These are phyloP conservation scores for Myrmecobius fasciatus DNA, from an alignment of 2,113 vertebrate species.

Conservation along the genomic window DNA sequence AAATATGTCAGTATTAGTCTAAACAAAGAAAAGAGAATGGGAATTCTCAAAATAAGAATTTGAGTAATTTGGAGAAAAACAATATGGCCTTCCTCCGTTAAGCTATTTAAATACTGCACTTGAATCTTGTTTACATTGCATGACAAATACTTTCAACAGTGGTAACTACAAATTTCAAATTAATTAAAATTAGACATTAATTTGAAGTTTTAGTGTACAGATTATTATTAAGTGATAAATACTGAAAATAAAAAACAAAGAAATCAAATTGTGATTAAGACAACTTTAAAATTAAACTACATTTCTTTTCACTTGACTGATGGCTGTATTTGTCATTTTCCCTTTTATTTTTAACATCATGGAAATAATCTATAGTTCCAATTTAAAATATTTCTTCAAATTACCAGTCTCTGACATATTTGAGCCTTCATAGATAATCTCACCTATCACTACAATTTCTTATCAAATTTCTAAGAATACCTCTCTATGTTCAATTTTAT, in stretches of 20 bases:
- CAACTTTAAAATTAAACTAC: neutral
- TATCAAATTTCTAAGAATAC: constrained; percentile 34
- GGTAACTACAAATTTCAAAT: neutral
- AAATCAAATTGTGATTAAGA: neutral
- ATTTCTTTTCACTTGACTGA: neutral
- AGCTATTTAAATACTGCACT: neutral
- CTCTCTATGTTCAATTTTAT: constrained; percentile 16
- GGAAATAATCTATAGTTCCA: constrained; percentile 17
- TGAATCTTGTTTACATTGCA: constrained; percentile 21
- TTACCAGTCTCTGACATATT: neutral
- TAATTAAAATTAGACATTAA: neutral
- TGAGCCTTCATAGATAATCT: constrained; percentile 11
- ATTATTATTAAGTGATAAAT: neutral
- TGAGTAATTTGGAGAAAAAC: constrained; percentile 15
- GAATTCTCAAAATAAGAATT: constrained; percentile 22
- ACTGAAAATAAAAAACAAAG: neutral
- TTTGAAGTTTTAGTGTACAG: neutral
- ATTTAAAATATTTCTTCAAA: constrained; percentile 36
- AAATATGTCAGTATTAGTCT: neutral
- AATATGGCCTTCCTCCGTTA: constrained; percentile 1
- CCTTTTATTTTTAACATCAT: neutral
- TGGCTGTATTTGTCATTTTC: neutral
- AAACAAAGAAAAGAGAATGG: neutral
- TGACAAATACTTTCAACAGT: neutral
- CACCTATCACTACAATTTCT: constrained; percentile 6